phyloP scores from a whole-genome alignment of 2,888 invertebrate species.

The Pseudococcus longispinus region DNA sequence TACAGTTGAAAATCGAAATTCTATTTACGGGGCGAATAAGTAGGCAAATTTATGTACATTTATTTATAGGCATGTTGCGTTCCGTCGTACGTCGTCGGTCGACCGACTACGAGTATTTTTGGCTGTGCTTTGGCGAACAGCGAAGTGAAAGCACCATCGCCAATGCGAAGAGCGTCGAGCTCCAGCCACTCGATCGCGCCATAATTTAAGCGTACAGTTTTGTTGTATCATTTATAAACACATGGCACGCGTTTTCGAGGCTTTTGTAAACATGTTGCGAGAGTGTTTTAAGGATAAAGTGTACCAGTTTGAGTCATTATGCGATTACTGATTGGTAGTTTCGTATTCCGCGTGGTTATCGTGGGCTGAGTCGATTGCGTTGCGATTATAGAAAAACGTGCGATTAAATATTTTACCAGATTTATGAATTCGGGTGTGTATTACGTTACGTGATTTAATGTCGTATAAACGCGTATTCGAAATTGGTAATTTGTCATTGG shows the following conservation, averaged over 20 bases:
- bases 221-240: constrained; percentile 25
- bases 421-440: not conserved
- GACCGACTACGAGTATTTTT: not conserved
- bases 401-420: not conserved
- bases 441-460: not conserved
- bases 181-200: not conserved
- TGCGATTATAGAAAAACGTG: not conserved
- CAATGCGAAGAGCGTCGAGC: too few species aligned
- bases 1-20: constrained; percentile 36
- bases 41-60: constrained; percentile 44
- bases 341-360: not conserved
- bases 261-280: not conserved
- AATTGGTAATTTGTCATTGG: not conserved
- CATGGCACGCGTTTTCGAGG: not conserved
- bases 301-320: constrained; percentile 1
- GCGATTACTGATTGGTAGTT: not conserved
- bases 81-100: too few species aligned
- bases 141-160: not conserved
- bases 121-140: not conserved
- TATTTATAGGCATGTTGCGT: constrained; percentile 20
- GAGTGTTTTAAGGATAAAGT: not conserved
- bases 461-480: not conserved
- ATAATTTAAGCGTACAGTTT: constrained; percentile 12
- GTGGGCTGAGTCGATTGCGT: not conserved
- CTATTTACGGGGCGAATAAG: constrained; percentile 41